phyloP scores from a whole-genome alignment of 2,113 vertebrate species.

The Lampris megalopsis region DNA sequence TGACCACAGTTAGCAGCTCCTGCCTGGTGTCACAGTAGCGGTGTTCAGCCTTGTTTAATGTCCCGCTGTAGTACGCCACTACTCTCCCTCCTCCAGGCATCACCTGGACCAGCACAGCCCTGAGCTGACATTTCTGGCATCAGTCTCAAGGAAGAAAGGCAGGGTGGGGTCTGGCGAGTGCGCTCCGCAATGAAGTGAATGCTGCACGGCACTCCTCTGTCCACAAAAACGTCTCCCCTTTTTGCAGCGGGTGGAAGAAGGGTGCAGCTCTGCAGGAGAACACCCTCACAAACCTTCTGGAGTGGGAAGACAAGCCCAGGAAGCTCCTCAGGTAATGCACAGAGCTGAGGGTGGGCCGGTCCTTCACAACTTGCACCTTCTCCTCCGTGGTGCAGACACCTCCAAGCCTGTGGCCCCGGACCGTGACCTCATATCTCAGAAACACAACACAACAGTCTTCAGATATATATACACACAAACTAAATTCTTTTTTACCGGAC shows the following conservation, averaged over 20 bases:
- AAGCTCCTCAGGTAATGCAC: slow-evolving; percentile 3
- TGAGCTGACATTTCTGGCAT: neutral
- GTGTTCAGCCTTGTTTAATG: slow-evolving; percentile 11
- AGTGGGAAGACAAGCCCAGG: slow-evolving; percentile 2
- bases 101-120: slow-evolving; percentile 7
- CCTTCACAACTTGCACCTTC: slow-evolving; percentile 5
- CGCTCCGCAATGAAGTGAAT: neutral
- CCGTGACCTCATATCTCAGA: slow-evolving; percentile 6
- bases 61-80: slow-evolving; percentile 16
- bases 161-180: slow-evolving; percentile 15
- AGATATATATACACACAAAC: too few species aligned
- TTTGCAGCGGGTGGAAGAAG: slow-evolving; percentile 9
- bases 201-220: slow-evolving; percentile 6
- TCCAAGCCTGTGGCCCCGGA: slow-evolving; percentile 11
- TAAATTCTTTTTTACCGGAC: too few species aligned
- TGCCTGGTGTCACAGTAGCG: slow-evolving; percentile 2
- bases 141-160: slow-evolving; percentile 27
- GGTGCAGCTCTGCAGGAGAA: slow-evolving; percentile 4
- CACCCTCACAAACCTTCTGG: neutral
- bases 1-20: slow-evolving; percentile 10
- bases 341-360: slow-evolving; percentile 8
- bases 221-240: slow-evolving; percentile 9
- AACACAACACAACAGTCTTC: neutral
- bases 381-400: neutral
- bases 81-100: too few species aligned